Evolutionary conservation across 1,140 invertebrate genomes (phyloP).

Genomic region (Gonioctena quinquepunctata): DNA sequence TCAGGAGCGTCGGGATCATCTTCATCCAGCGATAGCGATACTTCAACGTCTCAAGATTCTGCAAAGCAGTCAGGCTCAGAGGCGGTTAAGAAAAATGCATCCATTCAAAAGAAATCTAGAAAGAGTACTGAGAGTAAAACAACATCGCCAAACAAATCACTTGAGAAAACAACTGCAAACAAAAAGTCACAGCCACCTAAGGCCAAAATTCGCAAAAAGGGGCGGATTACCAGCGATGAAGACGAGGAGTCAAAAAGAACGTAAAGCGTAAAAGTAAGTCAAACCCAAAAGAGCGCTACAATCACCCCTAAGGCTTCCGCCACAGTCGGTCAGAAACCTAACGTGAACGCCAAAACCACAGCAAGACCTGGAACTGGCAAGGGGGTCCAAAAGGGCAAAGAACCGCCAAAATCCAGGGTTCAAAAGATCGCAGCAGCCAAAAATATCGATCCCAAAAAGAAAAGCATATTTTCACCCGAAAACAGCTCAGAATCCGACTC

Average conservation of each 20-base stretch:
- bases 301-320: conserved; percentile 63
- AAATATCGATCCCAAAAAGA: conserved; percentile 68
- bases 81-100: conserved; percentile 59
- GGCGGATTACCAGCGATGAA: conserved; percentile 59
- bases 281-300: conserved; percentile 53
- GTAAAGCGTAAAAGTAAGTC: conserved; percentile 55
- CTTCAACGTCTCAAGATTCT: conserved; percentile 56
- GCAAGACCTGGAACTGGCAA: conserved; percentile 19
- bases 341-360: conserved; percentile 20
- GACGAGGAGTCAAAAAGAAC: conserved; percentile 56
- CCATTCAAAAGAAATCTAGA: conserved; percentile 53
- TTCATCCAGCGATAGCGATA: conserved; percentile 67
- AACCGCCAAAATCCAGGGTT: conserved; percentile 22
- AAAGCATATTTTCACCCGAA: conserved; percentile 82
- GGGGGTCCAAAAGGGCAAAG: conserved; percentile 26
- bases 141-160: conserved; percentile 38
- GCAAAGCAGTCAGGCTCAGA: conserved; percentile 57
- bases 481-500: conserved; percentile 72
- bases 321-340: conserved; percentile 54
- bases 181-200: conserved; percentile 55
- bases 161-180: conserved; percentile 28
- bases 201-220: conserved; percentile 46
- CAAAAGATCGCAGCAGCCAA: conserved; percentile 31
- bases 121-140: conserved; percentile 51
- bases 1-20: conserved; percentile 72